phyloP scores from a whole-genome alignment of 2,113 vertebrate species.

The Cyanoderma ruficeps region DNA sequence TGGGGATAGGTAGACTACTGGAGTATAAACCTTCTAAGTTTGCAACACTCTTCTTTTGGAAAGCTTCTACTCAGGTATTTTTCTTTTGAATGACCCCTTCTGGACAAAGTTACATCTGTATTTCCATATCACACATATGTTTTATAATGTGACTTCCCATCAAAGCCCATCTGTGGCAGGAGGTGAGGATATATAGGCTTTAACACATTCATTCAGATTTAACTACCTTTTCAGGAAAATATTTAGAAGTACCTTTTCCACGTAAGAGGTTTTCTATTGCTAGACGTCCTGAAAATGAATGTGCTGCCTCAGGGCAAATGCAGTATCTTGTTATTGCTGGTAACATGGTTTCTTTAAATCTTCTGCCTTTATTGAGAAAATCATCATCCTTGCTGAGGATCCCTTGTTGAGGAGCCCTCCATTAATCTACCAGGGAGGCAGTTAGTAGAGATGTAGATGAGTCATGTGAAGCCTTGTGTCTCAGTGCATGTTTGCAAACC shows the following conservation, averaged over 20 bases:
- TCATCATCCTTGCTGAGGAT: background rate
- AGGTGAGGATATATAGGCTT: background rate
- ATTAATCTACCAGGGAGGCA: background rate
- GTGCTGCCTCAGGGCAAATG: background rate
- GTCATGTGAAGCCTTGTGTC: slow-evolving; percentile 46
- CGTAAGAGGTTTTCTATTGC: slow-evolving; percentile 18
- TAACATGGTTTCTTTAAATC: slow-evolving; percentile 7
- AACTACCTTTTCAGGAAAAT: slow-evolving; percentile 24
- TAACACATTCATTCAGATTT: background rate
- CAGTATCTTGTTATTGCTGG: background rate
- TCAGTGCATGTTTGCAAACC: slow-evolving; percentile 56
- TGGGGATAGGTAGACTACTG: background rate
- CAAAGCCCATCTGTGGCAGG: background rate
- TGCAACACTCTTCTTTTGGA: background rate
- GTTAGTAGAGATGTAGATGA: slow-evolving; percentile 22
- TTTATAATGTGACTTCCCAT: background rate
- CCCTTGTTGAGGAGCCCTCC: background rate
- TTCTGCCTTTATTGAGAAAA: slow-evolving; percentile 44
- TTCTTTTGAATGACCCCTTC: background rate
- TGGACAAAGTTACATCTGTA: background rate
- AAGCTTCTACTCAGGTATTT: background rate
- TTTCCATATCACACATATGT: background rate
- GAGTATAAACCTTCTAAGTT: background rate
- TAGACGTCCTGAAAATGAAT: slow-evolving; percentile 20
- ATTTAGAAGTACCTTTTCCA: background rate